Evolutionary conservation across 2,888 invertebrate genomes (phyloP).

Genomic region (Trichopoda pennipes): DNA sequence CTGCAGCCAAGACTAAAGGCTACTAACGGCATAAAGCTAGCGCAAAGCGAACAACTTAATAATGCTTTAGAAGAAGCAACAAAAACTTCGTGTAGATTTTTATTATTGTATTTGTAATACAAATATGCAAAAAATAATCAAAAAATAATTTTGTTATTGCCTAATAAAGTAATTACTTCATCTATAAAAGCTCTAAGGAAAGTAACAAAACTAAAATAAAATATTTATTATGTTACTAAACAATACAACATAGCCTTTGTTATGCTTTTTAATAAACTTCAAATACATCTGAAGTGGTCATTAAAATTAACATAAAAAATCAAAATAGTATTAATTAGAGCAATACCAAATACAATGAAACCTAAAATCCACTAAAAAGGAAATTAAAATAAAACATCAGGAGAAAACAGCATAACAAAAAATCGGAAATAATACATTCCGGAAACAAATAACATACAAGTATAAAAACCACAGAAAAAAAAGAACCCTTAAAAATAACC

Average conservation of each 20-base stretch:
- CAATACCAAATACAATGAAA: constrained; percentile 53
- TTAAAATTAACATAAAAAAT: constrained; percentile 64
- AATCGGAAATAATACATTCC: constrained; percentile 12
- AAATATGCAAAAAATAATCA: too few species aligned
- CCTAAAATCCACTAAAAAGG: constrained; percentile 15
- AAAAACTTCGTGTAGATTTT: too few species aligned
- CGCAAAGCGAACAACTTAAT: too few species aligned
- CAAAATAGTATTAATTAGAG: constrained; percentile 54
- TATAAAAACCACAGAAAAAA: neutral
- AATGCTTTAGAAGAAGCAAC: too few species aligned
- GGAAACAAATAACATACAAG: constrained; percentile 10
- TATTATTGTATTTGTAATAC: too few species aligned
- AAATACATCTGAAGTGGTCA: constrained; percentile 52
- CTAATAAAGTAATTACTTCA: constrained; percentile 16
- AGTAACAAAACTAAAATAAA: constrained; percentile 6
- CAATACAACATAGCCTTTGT: neutral
- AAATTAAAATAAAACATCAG: neutral
- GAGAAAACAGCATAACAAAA: neutral
- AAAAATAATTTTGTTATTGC: neutral
- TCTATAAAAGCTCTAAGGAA: constrained; percentile 3
- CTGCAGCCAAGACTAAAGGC: too few species aligned
- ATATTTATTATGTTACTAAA: constrained; percentile 18
- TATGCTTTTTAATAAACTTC: constrained; percentile 38
- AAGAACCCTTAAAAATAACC: constrained; percentile 7
- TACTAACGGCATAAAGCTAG: too few species aligned